These are phyloP conservation scores for Ridgeia piscesae DNA, from an alignment of 1,140 invertebrate genomes.

Conservation along the genomic window DNA sequence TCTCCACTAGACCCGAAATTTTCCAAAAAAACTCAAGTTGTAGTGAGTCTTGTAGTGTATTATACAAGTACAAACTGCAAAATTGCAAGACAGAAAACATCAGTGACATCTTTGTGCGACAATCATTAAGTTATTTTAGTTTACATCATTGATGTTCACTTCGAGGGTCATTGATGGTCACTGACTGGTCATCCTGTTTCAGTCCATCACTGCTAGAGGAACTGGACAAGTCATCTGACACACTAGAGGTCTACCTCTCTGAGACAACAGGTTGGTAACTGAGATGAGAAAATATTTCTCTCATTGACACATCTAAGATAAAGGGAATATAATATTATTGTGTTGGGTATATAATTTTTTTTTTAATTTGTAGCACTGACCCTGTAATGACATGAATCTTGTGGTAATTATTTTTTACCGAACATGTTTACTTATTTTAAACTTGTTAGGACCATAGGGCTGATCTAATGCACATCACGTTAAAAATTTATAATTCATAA, in stretches of 20 bases:
- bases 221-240: conserved; percentile 41
- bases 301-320: background rate
- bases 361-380: too few relatives aligned
- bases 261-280: background rate
- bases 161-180: background rate
- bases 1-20: too few relatives aligned
- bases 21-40: background rate
- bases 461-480: too few relatives aligned
- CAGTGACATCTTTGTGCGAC: background rate
- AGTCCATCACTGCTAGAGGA: conserved; percentile 49
- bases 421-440: background rate
- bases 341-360: background rate
- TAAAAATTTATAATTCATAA: too few relatives aligned
- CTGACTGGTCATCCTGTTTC: background rate
- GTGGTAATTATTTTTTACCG: background rate
- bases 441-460: too few relatives aligned
- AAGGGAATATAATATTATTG: background rate
- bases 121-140: background rate
- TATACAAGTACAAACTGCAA: background rate
- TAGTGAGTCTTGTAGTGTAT: background rate
- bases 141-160: too few relatives aligned
- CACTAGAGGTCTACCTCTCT: conserved; percentile 8
- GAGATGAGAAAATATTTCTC: background rate
- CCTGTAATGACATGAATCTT: background rate
- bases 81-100: background rate